A percentile compares a stretch with the other conserved stretches of the same genome.
phyloP scores from a whole-genome alignment of 2,888 invertebrate species.

The Euplexia lucipara region DNA sequence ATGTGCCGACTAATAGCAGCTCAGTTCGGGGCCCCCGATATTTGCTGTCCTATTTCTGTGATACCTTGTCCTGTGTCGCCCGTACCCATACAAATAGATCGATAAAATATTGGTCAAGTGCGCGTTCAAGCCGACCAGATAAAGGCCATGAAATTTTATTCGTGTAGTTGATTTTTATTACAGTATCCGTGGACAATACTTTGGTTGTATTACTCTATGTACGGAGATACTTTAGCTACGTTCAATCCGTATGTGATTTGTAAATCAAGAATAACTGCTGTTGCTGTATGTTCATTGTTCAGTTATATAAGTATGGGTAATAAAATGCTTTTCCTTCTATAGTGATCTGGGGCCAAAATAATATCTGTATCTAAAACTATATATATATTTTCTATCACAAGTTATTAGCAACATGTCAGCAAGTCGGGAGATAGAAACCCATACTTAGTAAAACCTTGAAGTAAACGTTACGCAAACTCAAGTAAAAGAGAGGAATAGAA shows the following conservation, averaged over 20 bases:
- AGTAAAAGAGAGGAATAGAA: no score
- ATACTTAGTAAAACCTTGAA: no score
- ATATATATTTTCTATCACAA: no score
- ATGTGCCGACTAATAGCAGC: slow-evolving; percentile 9
- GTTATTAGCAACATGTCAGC: no score
- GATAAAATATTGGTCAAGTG: slow-evolving; percentile 61
- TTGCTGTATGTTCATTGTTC: background rate
- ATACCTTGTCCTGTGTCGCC: slow-evolving; percentile 47
- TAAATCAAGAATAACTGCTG: background rate
- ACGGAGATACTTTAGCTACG: slow-evolving; percentile 19
- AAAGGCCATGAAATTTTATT: slow-evolving; percentile 54
- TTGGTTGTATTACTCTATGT: slow-evolving; percentile 8
- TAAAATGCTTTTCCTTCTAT: background rate
- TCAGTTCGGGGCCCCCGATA: slow-evolving; percentile 37
- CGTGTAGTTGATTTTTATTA: slow-evolving; percentile 50
- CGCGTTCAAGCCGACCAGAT: slow-evolving; percentile 41
- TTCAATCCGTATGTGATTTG: slow-evolving; percentile 15
- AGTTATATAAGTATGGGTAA: background rate
- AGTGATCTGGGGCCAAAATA: background rate
- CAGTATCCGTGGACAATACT: slow-evolving; percentile 20
- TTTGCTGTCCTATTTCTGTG: slow-evolving; percentile 54
- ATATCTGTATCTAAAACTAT: background rate
- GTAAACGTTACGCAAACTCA: no score
- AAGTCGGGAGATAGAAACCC: no score
- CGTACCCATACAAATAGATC: slow-evolving; percentile 59